Percentiles rank a stretch among this genome's conserved stretches.
Evolutionary conservation across 2,888 invertebrate genomes (phyloP).

Genomic region (Spisula subtruncata): DNA sequence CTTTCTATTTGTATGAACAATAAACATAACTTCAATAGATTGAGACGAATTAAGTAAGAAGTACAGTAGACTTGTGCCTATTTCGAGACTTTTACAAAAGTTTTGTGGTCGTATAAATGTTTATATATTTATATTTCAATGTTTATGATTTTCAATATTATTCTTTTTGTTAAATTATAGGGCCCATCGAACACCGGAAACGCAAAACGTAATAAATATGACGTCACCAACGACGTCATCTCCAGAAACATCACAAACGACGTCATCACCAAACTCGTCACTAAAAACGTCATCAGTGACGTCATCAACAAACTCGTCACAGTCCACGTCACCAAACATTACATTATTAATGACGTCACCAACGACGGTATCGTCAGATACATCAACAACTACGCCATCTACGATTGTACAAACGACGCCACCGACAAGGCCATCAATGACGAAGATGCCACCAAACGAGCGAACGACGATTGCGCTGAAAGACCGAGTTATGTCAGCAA

Average conservation of each 20-base stretch:
- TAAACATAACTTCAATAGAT: too few relatives aligned
- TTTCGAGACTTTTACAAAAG: too few relatives aligned
- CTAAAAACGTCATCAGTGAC: not conserved
- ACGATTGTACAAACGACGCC: too few relatives aligned
- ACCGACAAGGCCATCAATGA: not conserved
- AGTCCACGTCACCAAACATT: not conserved
- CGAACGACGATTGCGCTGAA: not conserved
- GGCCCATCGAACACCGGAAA: not conserved
- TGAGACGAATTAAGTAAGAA: too few relatives aligned
- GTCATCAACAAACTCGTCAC: not conserved
- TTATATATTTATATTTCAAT: too few relatives aligned
- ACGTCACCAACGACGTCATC: not conserved
- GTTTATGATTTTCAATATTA: too few relatives aligned
- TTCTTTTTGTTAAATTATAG: not conserved
- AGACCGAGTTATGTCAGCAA: not conserved
- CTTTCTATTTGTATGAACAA: too few relatives aligned
- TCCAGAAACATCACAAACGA: not conserved
- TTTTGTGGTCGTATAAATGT: too few relatives aligned
- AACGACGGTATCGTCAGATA: too few relatives aligned
- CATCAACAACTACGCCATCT: not conserved
- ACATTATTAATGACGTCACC: not conserved
- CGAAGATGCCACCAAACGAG: not conserved
- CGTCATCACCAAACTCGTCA: not conserved
- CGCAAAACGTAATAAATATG: not conserved
- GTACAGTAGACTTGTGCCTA: too few relatives aligned